Base-by-base conservation (phyloP, 2,888 invertebrate species). In the Tetragonisca angustula region DNA sequence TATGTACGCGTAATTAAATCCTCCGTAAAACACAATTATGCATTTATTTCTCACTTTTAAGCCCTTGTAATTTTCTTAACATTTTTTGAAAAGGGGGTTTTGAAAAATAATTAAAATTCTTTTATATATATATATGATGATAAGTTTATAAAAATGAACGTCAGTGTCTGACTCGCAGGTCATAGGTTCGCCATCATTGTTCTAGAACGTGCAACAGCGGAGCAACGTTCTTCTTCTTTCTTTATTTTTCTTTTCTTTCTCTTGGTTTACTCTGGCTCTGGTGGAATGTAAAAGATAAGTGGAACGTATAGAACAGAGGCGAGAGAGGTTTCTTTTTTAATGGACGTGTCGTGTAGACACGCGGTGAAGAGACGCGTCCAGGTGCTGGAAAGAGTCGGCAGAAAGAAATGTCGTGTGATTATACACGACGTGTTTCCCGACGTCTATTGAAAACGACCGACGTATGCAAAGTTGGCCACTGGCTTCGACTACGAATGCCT, bases 251-350 rank as follows among this genome's bases (percentile, higher is more conserved):
- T 54, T 21, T n/a, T 52, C 50, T 52, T 43, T 49, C 52, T 65
- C 74, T 62, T 67, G 75, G 59, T 81, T 90, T 84, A 87, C 89
- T 88, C 90, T 90, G 90, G 88, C 87, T 87, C 83, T 84, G 79
- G 56, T 81, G 89, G 90, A 90, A 90, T 90, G 88, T 79, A 72
- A 79, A 74, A 84, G 84, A 86, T 86, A 84, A 82, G 70, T 83
- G 79, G 76, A 36, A 65, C 77, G 64, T n/a, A 62, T 74, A 67
- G 64, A 67, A 77, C 59, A 27, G 56, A 24, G 62, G 36, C 32
- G 54, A 49, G 50, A 49, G 50, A 56, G 65, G 32, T 75, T 76
- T 52, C 49, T 84, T 68, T 78, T 76, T 73, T 73, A 83, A 81
- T 73, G 72, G 81, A 78, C 13, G 56, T 54, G 17, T 50, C 79